phyloP scores from a whole-genome alignment of 2,888 invertebrate species.

The Eurytoma adleriae region DNA sequence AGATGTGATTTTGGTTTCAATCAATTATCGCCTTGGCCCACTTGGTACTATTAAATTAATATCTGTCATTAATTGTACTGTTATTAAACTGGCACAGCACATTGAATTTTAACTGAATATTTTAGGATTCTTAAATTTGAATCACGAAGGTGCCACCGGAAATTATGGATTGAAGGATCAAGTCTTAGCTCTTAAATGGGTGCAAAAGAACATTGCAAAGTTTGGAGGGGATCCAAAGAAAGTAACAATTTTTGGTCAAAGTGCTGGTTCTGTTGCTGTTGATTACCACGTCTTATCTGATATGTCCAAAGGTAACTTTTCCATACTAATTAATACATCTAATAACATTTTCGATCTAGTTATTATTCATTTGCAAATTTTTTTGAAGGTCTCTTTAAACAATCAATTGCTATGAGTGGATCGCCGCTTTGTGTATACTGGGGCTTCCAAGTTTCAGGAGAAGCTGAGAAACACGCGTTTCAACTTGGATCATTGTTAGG shows the following conservation, averaged over 20 bases:
- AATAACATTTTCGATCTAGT: not conserved
- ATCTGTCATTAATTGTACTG: not conserved
- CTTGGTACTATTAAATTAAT: conserved; percentile 38
- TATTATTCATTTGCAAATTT: not conserved
- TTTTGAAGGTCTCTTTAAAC: conserved; percentile 55
- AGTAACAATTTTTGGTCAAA: conserved; percentile 76
- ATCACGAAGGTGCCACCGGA: conserved; percentile 58
- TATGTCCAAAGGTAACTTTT: conserved; percentile 53
- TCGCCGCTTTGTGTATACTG: conserved; percentile 59
- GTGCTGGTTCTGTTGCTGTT: conserved; percentile 75
- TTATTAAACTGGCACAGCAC: not conserved
- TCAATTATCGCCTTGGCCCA: conserved; percentile 56
- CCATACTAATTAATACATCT: not conserved
- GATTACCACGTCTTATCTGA: conserved; percentile 57
- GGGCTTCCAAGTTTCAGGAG: conserved; percentile 54
- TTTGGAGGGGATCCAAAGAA: conserved; percentile 33
- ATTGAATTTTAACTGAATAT: not conserved
- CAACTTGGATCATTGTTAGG: conserved; percentile 44
- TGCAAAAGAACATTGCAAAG: conserved; percentile 74
- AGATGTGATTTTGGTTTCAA: conserved; percentile 54
- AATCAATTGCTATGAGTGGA: conserved; percentile 61
- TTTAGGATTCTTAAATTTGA: conserved; percentile 57
- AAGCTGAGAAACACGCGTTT: conserved; percentile 52
- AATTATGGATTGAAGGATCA: conserved; percentile 74
- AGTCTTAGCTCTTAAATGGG: conserved; percentile 77